Percentiles rank a stretch among this genome's conserved stretches.
These are phyloP conservation scores for Microcebus murinus DNA, from an alignment of 2,113 vertebrate genomes.

Conservation along the genomic window DNA sequence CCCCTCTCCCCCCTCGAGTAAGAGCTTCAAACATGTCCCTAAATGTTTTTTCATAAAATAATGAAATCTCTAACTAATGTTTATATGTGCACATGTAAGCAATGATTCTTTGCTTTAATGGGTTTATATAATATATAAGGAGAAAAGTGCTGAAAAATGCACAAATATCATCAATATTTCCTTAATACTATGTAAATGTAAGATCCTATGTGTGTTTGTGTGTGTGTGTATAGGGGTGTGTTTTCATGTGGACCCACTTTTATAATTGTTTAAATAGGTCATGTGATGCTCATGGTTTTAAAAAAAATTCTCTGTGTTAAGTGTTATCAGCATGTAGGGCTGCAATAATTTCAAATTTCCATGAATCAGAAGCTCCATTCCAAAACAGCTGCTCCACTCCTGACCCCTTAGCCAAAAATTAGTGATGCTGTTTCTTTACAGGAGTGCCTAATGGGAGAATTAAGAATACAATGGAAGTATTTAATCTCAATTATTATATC, in stretches of 20 bases:
- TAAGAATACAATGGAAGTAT: neutral
- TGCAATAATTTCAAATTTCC: neutral
- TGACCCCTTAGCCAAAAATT: neutral
- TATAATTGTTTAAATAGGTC: neutral
- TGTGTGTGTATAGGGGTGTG: neutral
- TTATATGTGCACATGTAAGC: neutral
- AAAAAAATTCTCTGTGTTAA: neutral
- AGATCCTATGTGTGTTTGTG: neutral
- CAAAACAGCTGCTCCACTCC: neutral
- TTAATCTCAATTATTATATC: neutral
- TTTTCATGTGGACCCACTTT: neutral
- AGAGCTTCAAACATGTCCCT: neutral
- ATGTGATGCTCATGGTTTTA: neutral
- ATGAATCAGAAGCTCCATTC: neutral
- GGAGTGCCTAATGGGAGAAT: neutral
- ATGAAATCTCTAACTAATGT: neutral
- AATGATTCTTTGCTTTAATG: neutral
- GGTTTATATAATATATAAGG: neutral
- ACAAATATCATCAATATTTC: neutral
- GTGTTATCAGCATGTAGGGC: neutral
- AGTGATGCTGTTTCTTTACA: neutral
- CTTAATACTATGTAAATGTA: neutral
- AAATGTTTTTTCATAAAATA: constrained; percentile 22
- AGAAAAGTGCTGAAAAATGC: neutral
- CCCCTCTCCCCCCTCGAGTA: too few relatives aligned